Evolutionary conservation across 2,113 vertebrate species (phyloP), one percentile per base, ranked within the genome.

Genomic region (Pseudopipra pipra): DNA sequence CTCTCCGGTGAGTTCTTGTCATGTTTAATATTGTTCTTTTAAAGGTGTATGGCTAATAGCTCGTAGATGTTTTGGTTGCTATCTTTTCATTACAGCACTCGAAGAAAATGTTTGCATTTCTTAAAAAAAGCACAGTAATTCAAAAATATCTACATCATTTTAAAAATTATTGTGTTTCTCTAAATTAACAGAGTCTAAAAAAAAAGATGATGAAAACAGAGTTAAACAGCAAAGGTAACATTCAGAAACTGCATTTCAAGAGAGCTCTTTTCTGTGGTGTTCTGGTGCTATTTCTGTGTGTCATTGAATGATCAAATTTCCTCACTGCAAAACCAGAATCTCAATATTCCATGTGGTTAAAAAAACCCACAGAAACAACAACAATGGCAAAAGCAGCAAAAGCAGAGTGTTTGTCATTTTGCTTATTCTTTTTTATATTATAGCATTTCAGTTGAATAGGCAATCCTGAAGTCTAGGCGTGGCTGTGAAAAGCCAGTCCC

Each of bases 1-100:
- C 49, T 86, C 77, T 66, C 74, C 28, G 39, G 92, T 78, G 56
- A 93, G 62, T 79, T 95, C 89, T 86, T 96, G 85, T 94, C 90
- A 92, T 90, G 87, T 95, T 96, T 93, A 97, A 95, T 89, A 85
- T 47, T 73, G 80, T 62, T 90, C 68, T 63, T 52, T 63, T 95
- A 92, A 89, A 92, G 78, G 87, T 95, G 75, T 49, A 77, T 71
- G 85, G 87, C 84, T 94, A 88, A 91, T 81, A 74, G 59, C 59
- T 94, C 82, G n/a, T 58, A 86, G 17, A 12, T 93, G 18, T 33
- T 85, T 93, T 76, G 39, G 27, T 88, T 87, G 19, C 37, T 94
- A 37, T 62, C 54, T 87, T 89, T 74, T 35, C 23, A 35, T 86
- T 84, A 31, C 17, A 76, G 41, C 19, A 67, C 31, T 73, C 0